Evolutionary conservation across 1,140 invertebrate genomes (phyloP).

Genomic region (Drosophila littoralis): DNA sequence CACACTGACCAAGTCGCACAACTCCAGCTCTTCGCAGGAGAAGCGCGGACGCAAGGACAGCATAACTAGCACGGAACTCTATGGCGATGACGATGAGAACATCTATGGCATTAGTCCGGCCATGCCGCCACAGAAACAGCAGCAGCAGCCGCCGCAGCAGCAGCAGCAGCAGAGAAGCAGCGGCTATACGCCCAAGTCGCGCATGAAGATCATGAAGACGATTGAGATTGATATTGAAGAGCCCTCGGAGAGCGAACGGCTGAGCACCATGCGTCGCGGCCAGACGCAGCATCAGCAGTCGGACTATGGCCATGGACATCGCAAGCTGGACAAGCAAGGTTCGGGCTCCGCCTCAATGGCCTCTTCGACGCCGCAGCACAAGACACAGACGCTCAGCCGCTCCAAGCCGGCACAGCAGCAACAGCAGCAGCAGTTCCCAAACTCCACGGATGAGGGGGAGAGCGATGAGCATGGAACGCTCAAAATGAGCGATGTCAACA

Average conservation of each 20-base stretch:
- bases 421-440: constrained; percentile 61
- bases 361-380: constrained; percentile 50
- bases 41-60: constrained; percentile 78
- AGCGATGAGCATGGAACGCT: constrained; percentile 81
- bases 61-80: constrained; percentile 73
- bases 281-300: constrained; percentile 46
- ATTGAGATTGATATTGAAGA: constrained; percentile 83
- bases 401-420: constrained; percentile 54
- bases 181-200: constrained; percentile 78
- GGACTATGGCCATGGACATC: constrained; percentile 47
- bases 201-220: constrained; percentile 84
- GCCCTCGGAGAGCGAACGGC: constrained; percentile 68
- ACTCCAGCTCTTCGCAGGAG: constrained; percentile 74
- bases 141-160: constrained; percentile 35
- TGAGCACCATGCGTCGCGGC: constrained; percentile 70
- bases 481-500: constrained; percentile 80
- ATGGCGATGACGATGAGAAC: constrained; percentile 79
- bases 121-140: constrained; percentile 36
- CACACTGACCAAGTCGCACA: constrained; percentile 75
- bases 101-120: constrained; percentile 77
- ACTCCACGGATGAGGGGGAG: constrained; percentile 76
- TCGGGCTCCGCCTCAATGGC: constrained; percentile 36
- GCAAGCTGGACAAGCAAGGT: constrained; percentile 63
- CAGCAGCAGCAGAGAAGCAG: constrained; percentile 52
- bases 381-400: constrained; percentile 61